phyloP scores from a whole-genome alignment of 1,140 invertebrate species.

The Dryas iulia region DNA sequence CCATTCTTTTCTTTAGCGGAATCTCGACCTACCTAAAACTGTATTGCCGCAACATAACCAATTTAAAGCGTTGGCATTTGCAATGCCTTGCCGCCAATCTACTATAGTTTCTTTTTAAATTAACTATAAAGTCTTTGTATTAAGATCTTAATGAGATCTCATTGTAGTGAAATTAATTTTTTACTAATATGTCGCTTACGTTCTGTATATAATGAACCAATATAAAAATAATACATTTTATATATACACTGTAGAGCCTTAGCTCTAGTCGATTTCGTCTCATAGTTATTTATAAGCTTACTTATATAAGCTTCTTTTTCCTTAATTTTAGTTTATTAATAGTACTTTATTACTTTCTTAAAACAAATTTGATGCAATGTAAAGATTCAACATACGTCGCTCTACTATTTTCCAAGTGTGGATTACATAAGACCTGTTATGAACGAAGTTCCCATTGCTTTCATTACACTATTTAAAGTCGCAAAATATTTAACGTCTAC shows the following conservation, averaged over 20 bases:
- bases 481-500: slow-evolving; percentile 18
- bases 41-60: slow-evolving; percentile 19
- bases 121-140: slow-evolving; percentile 1
- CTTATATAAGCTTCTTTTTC: too few species aligned
- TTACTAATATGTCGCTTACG: not conserved
- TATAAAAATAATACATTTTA: too few species aligned
- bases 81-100: slow-evolving; percentile 21
- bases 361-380: too few species aligned
- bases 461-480: slow-evolving; percentile 15
- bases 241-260: too few species aligned
- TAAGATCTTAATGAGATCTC: not conserved
- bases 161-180: not conserved
- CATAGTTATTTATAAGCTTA: too few species aligned
- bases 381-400: too few species aligned
- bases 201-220: not conserved
- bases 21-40: slow-evolving; percentile 2
- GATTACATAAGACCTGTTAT: slow-evolving; percentile 10
- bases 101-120: slow-evolving; percentile 20
- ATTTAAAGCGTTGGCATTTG: slow-evolving; percentile 25
- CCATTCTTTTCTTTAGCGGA: not conserved
- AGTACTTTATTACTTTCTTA: too few species aligned
- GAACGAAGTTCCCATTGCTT: slow-evolving; percentile 3
- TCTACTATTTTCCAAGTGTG: not conserved
- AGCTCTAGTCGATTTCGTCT: too few species aligned
- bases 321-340: too few species aligned